Conservation (phyloP, 2,797 vertebrate species). For the Antennarius maculatus region DNA sequence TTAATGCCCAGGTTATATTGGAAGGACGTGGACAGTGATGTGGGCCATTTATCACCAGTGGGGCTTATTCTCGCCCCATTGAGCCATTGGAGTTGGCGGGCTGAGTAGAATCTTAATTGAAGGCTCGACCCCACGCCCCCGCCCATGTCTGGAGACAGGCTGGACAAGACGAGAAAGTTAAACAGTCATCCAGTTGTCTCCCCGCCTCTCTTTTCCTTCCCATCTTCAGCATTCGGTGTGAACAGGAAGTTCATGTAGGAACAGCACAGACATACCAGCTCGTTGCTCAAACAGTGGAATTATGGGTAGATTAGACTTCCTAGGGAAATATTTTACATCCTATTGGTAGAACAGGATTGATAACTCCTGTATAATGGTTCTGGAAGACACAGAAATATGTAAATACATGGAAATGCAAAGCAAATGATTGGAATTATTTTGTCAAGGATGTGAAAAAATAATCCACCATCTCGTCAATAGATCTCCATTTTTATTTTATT, state of each 20-base stretch:
- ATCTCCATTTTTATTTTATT: background rate
- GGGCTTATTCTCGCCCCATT: slow-evolving; percentile 75
- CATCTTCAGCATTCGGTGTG: slow-evolving; percentile 38
- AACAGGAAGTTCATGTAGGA: slow-evolving; percentile 30
- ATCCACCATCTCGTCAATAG: slow-evolving; percentile 23
- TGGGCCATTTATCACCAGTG: slow-evolving; percentile 79
- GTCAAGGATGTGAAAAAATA: slow-evolving; percentile 23
- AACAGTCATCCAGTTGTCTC: slow-evolving; percentile 39
- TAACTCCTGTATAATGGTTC: slow-evolving; percentile 41
- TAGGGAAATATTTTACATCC: slow-evolving; percentile 62
- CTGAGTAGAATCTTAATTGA: slow-evolving; percentile 80
- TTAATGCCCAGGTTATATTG: slow-evolving; percentile 81
- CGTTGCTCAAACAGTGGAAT: slow-evolving; percentile 18
- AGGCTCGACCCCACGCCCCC: slow-evolving; percentile 37
- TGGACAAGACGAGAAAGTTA: slow-evolving; percentile 61
- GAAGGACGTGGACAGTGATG: slow-evolving; percentile 73
- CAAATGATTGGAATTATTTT: slow-evolving; percentile 48
- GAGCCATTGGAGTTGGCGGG: slow-evolving; percentile 70
- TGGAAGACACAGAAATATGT: slow-evolving; percentile 28
- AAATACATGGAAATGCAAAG: slow-evolving; percentile 20
- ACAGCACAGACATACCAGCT: slow-evolving; percentile 9
- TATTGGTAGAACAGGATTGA: slow-evolving; percentile 64
- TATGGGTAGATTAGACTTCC: slow-evolving; percentile 72
- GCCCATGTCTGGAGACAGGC: slow-evolving; percentile 36
- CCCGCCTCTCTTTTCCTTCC: slow-evolving; percentile 19